phyloP scores from a whole-genome alignment of 2,113 vertebrate species.

The Theristicus caerulescens region DNA sequence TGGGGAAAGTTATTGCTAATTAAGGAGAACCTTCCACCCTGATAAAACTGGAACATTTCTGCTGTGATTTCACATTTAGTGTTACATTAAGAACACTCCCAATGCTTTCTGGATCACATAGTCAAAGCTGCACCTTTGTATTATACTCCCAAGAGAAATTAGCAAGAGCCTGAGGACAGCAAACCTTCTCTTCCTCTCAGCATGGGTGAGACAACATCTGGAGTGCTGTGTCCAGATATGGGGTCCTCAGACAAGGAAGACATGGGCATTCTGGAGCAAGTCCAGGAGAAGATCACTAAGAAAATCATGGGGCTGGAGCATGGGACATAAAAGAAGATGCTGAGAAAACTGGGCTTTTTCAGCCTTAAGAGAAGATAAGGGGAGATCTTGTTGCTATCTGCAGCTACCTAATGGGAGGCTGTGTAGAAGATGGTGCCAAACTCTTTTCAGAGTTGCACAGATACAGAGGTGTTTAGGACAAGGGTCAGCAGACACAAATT shows the following conservation, averaged over 20 bases:
- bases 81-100: neutral
- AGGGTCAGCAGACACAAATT: neutral
- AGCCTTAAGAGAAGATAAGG: neutral
- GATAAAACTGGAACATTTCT: neutral
- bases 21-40: neutral
- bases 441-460: neutral
- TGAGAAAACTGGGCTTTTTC: neutral
- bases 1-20: neutral
- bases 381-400: neutral
- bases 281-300: neutral
- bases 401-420: neutral
- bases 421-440: neutral
- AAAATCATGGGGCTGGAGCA: neutral
- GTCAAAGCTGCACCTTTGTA: neutral
- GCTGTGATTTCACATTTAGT: neutral
- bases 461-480: neutral
- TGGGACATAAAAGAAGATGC: neutral
- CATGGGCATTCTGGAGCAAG: neutral
- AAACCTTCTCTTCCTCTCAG: neutral
- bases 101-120: neutral
- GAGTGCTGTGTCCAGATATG: neutral
- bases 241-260: neutral
- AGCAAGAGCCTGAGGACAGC: neutral
- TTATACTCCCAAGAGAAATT: neutral
- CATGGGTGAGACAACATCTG: neutral